phyloP scores from a whole-genome alignment of 2,797 vertebrate genomes.

The Enteromius trimaculatus region DNA sequence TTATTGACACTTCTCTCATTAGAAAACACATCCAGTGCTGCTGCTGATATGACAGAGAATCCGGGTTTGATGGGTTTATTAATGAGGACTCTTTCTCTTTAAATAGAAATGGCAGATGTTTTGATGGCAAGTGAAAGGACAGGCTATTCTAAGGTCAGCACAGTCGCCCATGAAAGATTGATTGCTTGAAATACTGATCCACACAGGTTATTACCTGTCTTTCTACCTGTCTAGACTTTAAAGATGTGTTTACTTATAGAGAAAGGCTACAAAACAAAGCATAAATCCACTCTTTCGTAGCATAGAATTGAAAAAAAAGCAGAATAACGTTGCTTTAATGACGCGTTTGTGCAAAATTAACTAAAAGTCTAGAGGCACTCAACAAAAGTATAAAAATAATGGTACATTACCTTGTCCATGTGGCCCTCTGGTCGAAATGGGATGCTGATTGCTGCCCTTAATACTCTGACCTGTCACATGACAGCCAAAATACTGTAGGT shows the following conservation, averaged over 20 bases:
- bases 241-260: not conserved
- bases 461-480: not conserved
- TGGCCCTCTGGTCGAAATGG: not conserved
- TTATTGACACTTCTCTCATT: constrained; percentile 48
- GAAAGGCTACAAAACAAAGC: not conserved
- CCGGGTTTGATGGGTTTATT: constrained; percentile 17
- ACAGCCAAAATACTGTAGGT: not conserved
- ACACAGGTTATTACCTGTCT: constrained; percentile 20
- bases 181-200: constrained; percentile 17
- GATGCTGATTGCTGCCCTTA: not conserved
- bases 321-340: not conserved
- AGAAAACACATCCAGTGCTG: constrained; percentile 40
- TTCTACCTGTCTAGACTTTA: constrained; percentile 10
- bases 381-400: not conserved
- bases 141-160: constrained; percentile 9
- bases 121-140: not conserved
- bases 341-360: not conserved
- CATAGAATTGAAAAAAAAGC: not conserved
- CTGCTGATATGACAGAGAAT: constrained; percentile 16
- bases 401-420: not conserved
- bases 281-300: not conserved
- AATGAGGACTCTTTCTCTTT: constrained; percentile 10
- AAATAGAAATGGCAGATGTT: constrained; percentile 6
- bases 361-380: not conserved
- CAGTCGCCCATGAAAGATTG: constrained; percentile 11